These are phyloP conservation scores for Monopterus albus DNA, from an alignment of 2,113 vertebrate species.

Conservation along the genomic window DNA sequence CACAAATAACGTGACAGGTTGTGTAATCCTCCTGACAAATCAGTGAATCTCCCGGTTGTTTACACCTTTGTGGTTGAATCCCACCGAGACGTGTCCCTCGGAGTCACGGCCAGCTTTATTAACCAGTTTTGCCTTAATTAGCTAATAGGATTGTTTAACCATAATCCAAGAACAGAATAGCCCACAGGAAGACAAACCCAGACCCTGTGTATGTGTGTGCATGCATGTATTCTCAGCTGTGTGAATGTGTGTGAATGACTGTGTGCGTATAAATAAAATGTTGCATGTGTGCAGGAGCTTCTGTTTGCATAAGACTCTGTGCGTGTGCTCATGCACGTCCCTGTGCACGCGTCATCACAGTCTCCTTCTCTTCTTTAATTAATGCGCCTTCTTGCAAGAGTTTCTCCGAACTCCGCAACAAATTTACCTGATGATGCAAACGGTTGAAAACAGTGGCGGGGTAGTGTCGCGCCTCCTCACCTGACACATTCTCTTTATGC, in stretches of 20 bases:
- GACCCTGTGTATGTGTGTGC: conserved; percentile 28
- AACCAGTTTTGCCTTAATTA: conserved; percentile 75
- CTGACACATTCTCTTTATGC: conserved; percentile 59
- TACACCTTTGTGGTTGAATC: conserved; percentile 61
- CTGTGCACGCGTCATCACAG: conserved; percentile 30
- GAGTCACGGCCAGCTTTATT: conserved; percentile 66
- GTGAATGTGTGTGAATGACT: conserved; percentile 15
- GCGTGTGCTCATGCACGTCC: background rate
- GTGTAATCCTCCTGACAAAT: conserved; percentile 68
- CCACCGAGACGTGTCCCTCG: conserved; percentile 53
- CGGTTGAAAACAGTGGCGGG: conserved; percentile 62
- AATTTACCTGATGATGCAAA: conserved; percentile 80
- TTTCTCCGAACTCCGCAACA: conserved; percentile 72
- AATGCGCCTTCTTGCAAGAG: conserved; percentile 64
- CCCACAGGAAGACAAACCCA: conserved; percentile 69
- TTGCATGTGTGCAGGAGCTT: conserved; percentile 11
- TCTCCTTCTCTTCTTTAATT: conserved; percentile 65
- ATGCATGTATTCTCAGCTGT: conserved; percentile 15
- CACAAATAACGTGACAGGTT: conserved; percentile 50
- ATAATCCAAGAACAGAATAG: conserved; percentile 75
- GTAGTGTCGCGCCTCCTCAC: conserved; percentile 52
- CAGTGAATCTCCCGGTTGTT: conserved; percentile 58
- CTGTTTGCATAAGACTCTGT: conserved; percentile 17
- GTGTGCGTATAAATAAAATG: conserved; percentile 8
- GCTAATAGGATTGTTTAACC: conserved; percentile 80